Conservation (phyloP, 2,113 vertebrate species). For the Eupsittula cactorum region DNA sequence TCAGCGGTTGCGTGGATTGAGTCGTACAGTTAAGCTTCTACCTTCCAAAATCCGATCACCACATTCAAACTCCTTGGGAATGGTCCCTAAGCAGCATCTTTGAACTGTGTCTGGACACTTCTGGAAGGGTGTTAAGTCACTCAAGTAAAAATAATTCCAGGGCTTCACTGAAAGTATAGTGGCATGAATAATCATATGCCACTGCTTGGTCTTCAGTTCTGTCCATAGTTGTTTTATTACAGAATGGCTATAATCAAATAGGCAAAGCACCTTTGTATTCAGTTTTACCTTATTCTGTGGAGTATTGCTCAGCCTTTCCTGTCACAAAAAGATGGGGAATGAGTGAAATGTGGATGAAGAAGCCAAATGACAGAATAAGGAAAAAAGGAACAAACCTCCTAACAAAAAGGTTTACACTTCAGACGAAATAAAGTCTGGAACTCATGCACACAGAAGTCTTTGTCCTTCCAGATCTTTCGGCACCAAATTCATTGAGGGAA, state of each 20-base stretch:
- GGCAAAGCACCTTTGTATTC: not conserved
- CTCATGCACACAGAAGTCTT: not conserved
- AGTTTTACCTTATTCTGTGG: not conserved
- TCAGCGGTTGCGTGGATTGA: not conserved
- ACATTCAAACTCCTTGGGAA: not conserved
- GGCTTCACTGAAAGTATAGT: not conserved
- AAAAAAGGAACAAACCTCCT: not conserved
- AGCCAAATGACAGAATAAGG: not conserved
- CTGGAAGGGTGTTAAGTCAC: not conserved
- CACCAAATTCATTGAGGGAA: not conserved
- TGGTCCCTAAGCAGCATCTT: not conserved
- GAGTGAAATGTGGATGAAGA: not conserved
- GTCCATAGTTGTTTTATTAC: not conserved
- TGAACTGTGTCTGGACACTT: not conserved
- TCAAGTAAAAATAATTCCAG: not conserved
- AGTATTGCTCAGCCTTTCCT: not conserved
- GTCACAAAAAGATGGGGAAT: not conserved
- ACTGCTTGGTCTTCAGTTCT: not conserved
- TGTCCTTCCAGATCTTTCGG: not conserved
- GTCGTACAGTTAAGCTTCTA: not conserved
- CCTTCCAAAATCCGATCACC: not conserved
- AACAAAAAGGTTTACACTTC: not conserved
- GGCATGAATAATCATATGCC: not conserved
- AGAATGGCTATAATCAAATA: not conserved
- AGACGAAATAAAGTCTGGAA: not conserved